Evolutionary conservation across 2,797 vertebrate species (phyloP).

Genomic region (Kryptopterus vitreolus): DNA sequence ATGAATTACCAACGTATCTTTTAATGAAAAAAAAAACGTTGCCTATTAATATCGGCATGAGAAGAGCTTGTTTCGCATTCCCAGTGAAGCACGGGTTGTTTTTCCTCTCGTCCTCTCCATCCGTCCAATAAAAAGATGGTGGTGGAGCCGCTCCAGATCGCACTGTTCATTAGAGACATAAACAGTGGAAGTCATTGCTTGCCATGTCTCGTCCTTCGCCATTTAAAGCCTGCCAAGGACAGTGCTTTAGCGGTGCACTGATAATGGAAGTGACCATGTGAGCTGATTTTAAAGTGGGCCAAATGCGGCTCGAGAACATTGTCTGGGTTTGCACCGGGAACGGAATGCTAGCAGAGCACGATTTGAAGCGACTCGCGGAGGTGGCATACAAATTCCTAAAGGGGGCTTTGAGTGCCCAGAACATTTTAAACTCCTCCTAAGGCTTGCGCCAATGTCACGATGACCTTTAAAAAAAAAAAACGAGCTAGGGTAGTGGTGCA

Average conservation of each 20-base stretch:
- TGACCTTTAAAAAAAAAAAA: slow-evolving; percentile 32
- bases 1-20: neutral
- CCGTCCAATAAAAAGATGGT: slow-evolving; percentile 23
- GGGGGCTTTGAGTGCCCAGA: slow-evolving; percentile 3
- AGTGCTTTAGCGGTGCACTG: slow-evolving; percentile 34
- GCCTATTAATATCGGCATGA: slow-evolving; percentile 17
- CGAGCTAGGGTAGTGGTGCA: neutral
- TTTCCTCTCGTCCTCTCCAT: slow-evolving; percentile 15
- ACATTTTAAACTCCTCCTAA: slow-evolving; percentile 18
- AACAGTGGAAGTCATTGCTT: slow-evolving; percentile 44
- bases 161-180: slow-evolving; percentile 37
- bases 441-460: slow-evolving; percentile 52
- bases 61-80: slow-evolving; percentile 33
- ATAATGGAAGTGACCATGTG: slow-evolving; percentile 46
- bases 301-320: slow-evolving; percentile 20
- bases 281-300: slow-evolving; percentile 48
- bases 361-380: slow-evolving; percentile 21
- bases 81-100: slow-evolving; percentile 6
- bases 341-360: slow-evolving; percentile 22
- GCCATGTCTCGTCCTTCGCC: slow-evolving; percentile 34
- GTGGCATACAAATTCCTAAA: slow-evolving; percentile 59
- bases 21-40: neutral
- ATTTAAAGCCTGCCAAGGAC: slow-evolving; percentile 37
- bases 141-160: neutral
- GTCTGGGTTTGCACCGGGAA: slow-evolving; percentile 30